Evolutionary conservation across 1,140 invertebrate species (phyloP).

Genomic region (Drosophila azteca): DNA sequence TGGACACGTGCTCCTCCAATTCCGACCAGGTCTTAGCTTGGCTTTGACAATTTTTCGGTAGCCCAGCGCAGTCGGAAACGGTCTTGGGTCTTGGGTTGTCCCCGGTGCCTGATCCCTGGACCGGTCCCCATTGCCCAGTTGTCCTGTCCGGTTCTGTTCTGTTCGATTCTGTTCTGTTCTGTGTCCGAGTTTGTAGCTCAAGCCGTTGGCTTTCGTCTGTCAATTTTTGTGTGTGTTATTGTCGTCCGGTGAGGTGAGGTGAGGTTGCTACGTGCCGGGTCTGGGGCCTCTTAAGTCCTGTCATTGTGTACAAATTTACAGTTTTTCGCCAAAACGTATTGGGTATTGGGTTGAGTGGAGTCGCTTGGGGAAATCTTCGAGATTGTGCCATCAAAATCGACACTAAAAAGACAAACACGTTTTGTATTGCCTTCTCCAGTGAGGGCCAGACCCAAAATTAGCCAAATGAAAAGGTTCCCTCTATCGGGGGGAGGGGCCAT

Average conservation of each 20-base stretch:
- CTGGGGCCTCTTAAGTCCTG: slow-evolving; percentile 57
- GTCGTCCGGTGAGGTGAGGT: slow-evolving; percentile 50
- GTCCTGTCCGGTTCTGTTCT: slow-evolving; percentile 27
- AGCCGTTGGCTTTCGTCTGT: slow-evolving; percentile 63
- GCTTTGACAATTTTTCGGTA: slow-evolving; percentile 49
- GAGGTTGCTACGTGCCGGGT: slow-evolving; percentile 64
- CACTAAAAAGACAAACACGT: slow-evolving; percentile 70
- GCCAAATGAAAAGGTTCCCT: slow-evolving; percentile 52
- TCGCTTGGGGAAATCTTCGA: slow-evolving; percentile 71
- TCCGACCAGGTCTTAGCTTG: slow-evolving; percentile 47
- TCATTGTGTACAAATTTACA: slow-evolving; percentile 74
- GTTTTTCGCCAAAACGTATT: slow-evolving; percentile 38
- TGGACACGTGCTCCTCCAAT: slow-evolving; percentile 50
- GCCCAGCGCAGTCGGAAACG: slow-evolving; percentile 50
- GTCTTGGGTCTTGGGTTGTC: slow-evolving; percentile 16
- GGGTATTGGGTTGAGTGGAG: slow-evolving; percentile 27
- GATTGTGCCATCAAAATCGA: slow-evolving; percentile 71
- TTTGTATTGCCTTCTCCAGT: slow-evolving; percentile 53
- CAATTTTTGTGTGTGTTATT: slow-evolving; percentile 61
- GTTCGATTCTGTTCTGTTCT: too few relatives aligned
- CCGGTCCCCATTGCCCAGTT: slow-evolving; percentile 31
- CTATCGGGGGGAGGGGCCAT: slow-evolving; percentile 16
- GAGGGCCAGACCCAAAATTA: slow-evolving; percentile 46
- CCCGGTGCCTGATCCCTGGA: background rate
- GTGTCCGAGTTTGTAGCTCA: slow-evolving; percentile 47